A percentile compares a stretch with the other conserved stretches of the same genome.
Conservation (phyloP, 2,113 vertebrate genomes). For the Cavia porcellus region DNA sequence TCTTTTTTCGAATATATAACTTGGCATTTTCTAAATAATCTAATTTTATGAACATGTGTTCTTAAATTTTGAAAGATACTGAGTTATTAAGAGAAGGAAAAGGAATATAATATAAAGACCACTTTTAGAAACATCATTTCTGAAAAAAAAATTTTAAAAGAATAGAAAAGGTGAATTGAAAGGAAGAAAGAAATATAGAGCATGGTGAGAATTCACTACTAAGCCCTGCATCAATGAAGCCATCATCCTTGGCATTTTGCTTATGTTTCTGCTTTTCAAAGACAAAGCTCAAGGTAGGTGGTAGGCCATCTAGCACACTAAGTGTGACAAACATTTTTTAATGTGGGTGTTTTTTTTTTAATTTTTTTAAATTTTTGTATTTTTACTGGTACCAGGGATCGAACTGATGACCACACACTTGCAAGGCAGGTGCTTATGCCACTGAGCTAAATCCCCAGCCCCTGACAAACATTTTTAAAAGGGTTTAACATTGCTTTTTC, state of each 20-base stretch:
- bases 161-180: neutral
- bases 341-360: no score
- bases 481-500: neutral
- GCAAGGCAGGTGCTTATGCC: no score
- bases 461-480: neutral
- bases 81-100: neutral
- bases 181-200: neutral
- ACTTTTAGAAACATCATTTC: neutral
- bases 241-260: neutral
- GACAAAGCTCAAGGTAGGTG: neutral
- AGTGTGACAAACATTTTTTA: neutral
- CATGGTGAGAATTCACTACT: neutral
- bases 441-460: no score
- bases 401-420: no score
- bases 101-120: neutral
- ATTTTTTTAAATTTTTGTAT: no score
- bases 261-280: neutral
- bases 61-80: neutral
- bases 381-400: no score
- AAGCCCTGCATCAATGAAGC: neutral
- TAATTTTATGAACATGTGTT: neutral
- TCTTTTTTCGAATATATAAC: neutral
- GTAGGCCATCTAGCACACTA: neutral
- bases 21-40: neutral
- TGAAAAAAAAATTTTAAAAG: neutral